Percentiles rank a stretch among this genome's conserved stretches.
These are phyloP conservation scores for Terrapene triunguis DNA, from an alignment of 2,113 vertebrate genomes.

Conservation along the genomic window DNA sequence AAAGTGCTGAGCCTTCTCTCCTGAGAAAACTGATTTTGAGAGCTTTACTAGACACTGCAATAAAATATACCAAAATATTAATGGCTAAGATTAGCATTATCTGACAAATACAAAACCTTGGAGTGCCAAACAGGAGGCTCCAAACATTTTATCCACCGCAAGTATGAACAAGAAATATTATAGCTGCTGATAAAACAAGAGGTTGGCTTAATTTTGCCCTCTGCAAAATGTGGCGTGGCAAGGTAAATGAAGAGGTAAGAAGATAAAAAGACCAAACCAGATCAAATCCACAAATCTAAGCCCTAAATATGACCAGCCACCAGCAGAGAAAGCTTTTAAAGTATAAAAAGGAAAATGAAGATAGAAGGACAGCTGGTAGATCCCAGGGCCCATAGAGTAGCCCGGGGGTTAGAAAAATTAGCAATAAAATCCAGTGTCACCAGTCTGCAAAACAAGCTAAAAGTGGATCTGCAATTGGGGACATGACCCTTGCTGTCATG, in stretches of 20 bases:
- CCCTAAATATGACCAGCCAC: neutral
- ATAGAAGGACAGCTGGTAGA: neutral
- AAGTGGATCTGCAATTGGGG: neutral
- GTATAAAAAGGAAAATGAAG: rapidly evolving
- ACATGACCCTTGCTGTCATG: neutral
- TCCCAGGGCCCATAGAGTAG: neutral
- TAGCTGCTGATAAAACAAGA: neutral
- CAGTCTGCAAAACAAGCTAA: neutral
- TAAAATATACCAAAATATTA: neutral
- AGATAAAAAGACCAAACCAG: neutral
- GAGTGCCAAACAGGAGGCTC: neutral
- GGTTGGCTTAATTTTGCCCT: neutral
- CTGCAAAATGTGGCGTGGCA: neutral
- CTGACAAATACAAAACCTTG: neutral
- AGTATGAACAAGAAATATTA: neutral
- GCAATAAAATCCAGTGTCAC: rapidly evolving
- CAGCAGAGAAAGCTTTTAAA: neutral
- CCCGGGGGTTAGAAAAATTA: neutral
- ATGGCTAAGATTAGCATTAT: neutral
- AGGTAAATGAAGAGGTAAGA: neutral
- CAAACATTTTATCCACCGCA: neutral
- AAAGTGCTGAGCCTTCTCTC: neutral
- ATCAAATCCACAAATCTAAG: neutral
- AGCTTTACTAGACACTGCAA: neutral
- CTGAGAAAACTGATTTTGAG: neutral